Conservation (phyloP, 2,888 invertebrate genomes). For the Linyphia triangularis region DNA sequence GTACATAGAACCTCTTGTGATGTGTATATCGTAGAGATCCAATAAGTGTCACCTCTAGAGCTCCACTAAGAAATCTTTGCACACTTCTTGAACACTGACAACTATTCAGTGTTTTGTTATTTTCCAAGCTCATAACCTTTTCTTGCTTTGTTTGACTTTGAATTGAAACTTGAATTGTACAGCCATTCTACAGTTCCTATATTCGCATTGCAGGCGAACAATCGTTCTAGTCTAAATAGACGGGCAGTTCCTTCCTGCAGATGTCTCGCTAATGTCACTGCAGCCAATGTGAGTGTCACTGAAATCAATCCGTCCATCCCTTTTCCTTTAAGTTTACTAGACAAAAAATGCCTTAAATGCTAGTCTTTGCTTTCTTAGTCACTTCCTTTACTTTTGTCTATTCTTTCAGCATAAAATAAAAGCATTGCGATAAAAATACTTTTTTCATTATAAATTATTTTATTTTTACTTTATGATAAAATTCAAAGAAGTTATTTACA, state of each 20-base stretch:
- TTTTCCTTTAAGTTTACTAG: constrained; percentile 70
- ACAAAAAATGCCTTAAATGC: constrained; percentile 75
- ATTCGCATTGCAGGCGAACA: constrained; percentile 75
- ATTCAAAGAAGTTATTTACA: too few relatives aligned
- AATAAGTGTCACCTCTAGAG: constrained; percentile 28
- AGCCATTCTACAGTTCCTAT: constrained; percentile 42
- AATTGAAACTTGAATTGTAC: constrained; percentile 26
- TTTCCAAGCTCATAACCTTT: constrained; percentile 37
- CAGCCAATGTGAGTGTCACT: constrained; percentile 73
- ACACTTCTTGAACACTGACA: neutral
- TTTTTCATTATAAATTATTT: too few relatives aligned
- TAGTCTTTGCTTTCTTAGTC: constrained; percentile 75
- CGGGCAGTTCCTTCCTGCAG: constrained; percentile 74
- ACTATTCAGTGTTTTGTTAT: neutral
- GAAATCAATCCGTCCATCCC: constrained; percentile 69
- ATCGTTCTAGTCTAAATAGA: constrained; percentile 69
- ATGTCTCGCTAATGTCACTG: constrained; percentile 75
- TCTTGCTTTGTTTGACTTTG: constrained; percentile 40
- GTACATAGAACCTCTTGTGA: constrained; percentile 66
- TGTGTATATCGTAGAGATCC: constrained; percentile 58
- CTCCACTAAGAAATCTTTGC: constrained; percentile 12
- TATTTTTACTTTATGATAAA: too few relatives aligned
- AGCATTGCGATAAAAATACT: too few relatives aligned
- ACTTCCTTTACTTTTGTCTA: constrained; percentile 27
- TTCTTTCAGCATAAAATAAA: constrained; percentile 5